Percentiles rank a stretch among this genome's conserved stretches.
These are phyloP conservation scores for Xestia ashworthii DNA, from an alignment of 2,888 invertebrate genomes.

Conservation along the genomic window DNA sequence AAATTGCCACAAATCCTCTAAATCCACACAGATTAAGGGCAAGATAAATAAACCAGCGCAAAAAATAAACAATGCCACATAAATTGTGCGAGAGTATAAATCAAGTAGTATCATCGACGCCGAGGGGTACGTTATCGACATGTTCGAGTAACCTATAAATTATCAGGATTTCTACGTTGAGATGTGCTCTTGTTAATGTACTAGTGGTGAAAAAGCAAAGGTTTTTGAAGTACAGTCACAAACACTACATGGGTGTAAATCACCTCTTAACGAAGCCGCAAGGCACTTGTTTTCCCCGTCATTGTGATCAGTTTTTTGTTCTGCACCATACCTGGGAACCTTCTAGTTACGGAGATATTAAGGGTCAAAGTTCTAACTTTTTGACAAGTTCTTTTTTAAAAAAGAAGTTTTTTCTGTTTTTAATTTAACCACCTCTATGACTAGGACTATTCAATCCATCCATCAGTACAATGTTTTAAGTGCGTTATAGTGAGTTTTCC, in stretches of 20 bases:
- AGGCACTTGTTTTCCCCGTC: too few relatives aligned
- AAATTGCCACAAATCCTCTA: neutral
- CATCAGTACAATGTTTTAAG: too few relatives aligned
- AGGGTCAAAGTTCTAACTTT: too few relatives aligned
- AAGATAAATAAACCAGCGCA: neutral
- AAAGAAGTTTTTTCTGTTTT: too few relatives aligned
- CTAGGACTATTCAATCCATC: too few relatives aligned
- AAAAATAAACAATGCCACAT: conserved; percentile 28
- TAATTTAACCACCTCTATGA: too few relatives aligned
- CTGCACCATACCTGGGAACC: too few relatives aligned
- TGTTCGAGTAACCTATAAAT: conserved; percentile 38
- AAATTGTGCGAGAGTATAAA: conserved; percentile 43
- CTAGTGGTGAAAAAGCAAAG: neutral
- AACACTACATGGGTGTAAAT: neutral
- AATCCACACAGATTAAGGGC: neutral
- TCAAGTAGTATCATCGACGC: conserved; percentile 37
- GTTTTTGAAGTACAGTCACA: neutral
- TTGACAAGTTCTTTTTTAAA: too few relatives aligned
- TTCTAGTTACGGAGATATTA: too few relatives aligned
- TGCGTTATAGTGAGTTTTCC: too few relatives aligned
- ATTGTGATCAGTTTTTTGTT: too few relatives aligned
- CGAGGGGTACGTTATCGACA: conserved; percentile 35
- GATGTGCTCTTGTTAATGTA: neutral
- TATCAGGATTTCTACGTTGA: neutral
- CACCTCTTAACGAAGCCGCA: too few relatives aligned